These are phyloP conservation scores for Frankliniella intonsa DNA, from an alignment of 2,888 invertebrate genomes.

Conservation along the genomic window DNA sequence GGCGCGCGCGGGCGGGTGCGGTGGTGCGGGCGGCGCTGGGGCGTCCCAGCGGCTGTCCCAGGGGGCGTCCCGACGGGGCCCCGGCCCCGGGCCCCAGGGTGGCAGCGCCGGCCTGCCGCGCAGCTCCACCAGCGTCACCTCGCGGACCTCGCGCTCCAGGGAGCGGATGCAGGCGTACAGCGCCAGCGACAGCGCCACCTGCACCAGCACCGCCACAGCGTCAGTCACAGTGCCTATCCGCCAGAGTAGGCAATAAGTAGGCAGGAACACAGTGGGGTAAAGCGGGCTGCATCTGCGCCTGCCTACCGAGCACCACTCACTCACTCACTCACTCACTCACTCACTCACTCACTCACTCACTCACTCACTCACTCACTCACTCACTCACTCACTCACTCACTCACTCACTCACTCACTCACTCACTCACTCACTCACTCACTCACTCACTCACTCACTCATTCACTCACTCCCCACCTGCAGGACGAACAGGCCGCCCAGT, in stretches of 20 bases:
- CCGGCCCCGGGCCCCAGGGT: neutral
- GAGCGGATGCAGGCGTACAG: constrained; percentile 11
- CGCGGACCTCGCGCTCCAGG: neutral
- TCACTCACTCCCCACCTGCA: neutral
- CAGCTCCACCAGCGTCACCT: constrained; percentile 3
- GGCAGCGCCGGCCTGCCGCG: neutral
- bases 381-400: too few relatives aligned
- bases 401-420: too few relatives aligned
- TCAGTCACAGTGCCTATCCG: too few relatives aligned
- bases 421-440: neutral
- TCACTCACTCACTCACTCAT: neutral
- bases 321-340: neutral
- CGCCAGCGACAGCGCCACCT: constrained; percentile 12
- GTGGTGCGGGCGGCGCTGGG: neutral
- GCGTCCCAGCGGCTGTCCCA: neutral
- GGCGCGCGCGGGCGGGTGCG: neutral
- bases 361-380: too few relatives aligned
- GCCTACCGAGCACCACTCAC: neutral
- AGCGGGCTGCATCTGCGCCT: neutral
- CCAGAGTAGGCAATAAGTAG: too few relatives aligned
- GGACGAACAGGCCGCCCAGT: neutral
- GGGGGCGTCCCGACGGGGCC: neutral
- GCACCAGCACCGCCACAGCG: neutral
- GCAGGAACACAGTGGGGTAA: too few relatives aligned
- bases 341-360: too few relatives aligned